These are phyloP conservation scores for Zophobas atratus DNA, from an alignment of 1,140 invertebrate genomes.

Conservation along the genomic window DNA sequence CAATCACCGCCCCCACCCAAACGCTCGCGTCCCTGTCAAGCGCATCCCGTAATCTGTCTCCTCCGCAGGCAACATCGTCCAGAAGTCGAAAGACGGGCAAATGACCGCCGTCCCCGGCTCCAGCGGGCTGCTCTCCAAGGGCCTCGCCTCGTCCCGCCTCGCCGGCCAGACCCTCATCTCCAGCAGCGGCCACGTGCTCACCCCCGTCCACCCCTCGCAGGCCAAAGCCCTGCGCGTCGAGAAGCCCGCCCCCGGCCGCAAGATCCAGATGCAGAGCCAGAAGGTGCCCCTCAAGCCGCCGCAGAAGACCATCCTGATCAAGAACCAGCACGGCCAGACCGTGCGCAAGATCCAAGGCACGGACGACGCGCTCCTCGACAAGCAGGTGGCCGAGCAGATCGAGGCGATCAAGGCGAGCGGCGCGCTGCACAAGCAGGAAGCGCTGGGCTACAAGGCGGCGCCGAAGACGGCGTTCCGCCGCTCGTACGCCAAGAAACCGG, in stretches of 20 bases:
- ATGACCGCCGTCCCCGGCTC: conserved; percentile 42
- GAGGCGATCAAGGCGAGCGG: conserved; percentile 64
- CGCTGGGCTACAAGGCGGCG: conserved; percentile 22
- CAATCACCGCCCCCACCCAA: no score
- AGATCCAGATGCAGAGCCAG: conserved; percentile 48
- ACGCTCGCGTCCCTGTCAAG: neutral
- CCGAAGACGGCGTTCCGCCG: conserved; percentile 39
- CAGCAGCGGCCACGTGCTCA: conserved; percentile 69
- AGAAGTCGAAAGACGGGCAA: conserved; percentile 31
- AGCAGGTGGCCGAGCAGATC: conserved; percentile 65
- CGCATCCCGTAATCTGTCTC: neutral
- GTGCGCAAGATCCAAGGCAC: conserved; percentile 61
- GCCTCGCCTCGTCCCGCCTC: conserved; percentile 5
- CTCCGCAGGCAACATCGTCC: conserved; percentile 49
- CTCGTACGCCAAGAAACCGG: conserved; percentile 52
- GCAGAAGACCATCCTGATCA: conserved; percentile 63
- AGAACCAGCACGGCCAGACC: conserved; percentile 63
- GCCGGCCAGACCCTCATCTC: conserved; percentile 59
- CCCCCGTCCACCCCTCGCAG: conserved; percentile 68
- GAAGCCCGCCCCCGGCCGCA: conserved; percentile 30
- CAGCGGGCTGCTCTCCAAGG: conserved; percentile 57
- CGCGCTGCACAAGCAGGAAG: conserved; percentile 19
- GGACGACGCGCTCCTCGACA: conserved; percentile 60
- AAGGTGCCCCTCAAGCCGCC: conserved; percentile 51
- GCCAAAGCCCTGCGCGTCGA: conserved; percentile 64